Evolutionary conservation across 1,140 invertebrate genomes (phyloP), one percentile per base, ranked within the genome.

Genomic region (Orius insidiosus): DNA sequence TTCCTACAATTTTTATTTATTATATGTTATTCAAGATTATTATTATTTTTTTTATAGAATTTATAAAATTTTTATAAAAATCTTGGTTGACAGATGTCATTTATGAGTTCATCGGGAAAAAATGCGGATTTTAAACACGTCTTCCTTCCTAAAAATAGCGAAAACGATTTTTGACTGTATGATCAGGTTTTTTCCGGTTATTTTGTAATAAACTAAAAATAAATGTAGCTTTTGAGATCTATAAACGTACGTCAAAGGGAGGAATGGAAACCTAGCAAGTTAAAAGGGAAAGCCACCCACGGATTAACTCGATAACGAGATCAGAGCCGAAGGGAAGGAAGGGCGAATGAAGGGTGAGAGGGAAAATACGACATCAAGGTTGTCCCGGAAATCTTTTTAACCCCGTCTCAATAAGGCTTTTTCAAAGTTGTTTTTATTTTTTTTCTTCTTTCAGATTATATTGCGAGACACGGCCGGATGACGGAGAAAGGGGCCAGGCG

Each of bases 381-480:
- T 45, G 9, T 45, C 14, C 11, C 11, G 35, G 35, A 13, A 37
- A 37, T 13, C 35, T 15, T 37, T 37, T 37, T 9, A 14, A 40
- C 18, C n/a, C 18, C 18, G 5, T 8, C 15, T 3, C 15, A n/a
- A 44, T 24, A 24, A 24, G 7, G 24, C 24, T 7, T 24, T 24
- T 24, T 7, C 3, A 24, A 24, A 3, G 24, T 24, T 24, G 3
- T 24, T 40, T 40, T 40, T 7, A 14, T 18, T 40, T 45, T 15
- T 13, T 32, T 40, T 47, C 13, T 50, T 45, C 30, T 53, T 52
- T 3, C 64, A 82, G 80, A 95, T 67, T 89, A 94, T 65, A 73
- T 95, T 53, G 89, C 92, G 2, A 75, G 80, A 31, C 82, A 88
- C 55, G 93, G 93, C 1, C 70, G 88, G 53, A 93, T 96, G 85